These are phyloP conservation scores for Caenorhabditis briggsae DNA, from an alignment of 1,140 invertebrate genomes.

Conservation along the genomic window DNA sequence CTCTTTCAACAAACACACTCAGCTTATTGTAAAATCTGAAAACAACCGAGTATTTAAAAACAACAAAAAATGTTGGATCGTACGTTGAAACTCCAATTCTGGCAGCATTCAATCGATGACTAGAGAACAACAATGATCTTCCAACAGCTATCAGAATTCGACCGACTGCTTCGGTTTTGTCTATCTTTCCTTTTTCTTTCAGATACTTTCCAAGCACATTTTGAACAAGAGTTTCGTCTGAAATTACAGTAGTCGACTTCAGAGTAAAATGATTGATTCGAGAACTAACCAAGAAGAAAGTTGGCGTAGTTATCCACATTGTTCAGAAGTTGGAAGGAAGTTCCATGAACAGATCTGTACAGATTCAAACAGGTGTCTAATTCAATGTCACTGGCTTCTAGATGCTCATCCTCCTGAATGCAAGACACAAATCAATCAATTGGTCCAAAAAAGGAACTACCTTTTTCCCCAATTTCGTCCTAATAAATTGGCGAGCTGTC, in stretches of 20 bases:
- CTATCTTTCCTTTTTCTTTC: slow-evolving; percentile 90
- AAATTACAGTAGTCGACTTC: slow-evolving; percentile 32
- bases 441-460: neutral
- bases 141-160: slow-evolving; percentile 94
- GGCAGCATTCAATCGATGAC: slow-evolving; percentile 84
- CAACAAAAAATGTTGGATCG: slow-evolving; percentile 16
- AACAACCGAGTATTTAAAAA: neutral
- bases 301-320: slow-evolving; percentile 95
- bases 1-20: slow-evolving; percentile 93
- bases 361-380: slow-evolving; percentile 94
- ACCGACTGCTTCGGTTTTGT: slow-evolving; percentile 87
- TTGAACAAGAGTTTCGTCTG: slow-evolving; percentile 80
- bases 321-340: slow-evolving; percentile 88
- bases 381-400: slow-evolving; percentile 94
- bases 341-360: slow-evolving; percentile 93
- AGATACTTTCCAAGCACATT: slow-evolving; percentile 93
- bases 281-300: slow-evolving; percentile 84
- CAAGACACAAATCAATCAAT: no score
- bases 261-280: slow-evolving; percentile 57
- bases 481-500: slow-evolving; percentile 95
- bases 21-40: slow-evolving; percentile 91
- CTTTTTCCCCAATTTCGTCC: slow-evolving; percentile 91
- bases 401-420: slow-evolving; percentile 91
- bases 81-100: slow-evolving; percentile 37
- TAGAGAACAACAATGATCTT: slow-evolving; percentile 92